Percentiles rank a stretch among this genome's conserved stretches.
Conservation (phyloP, 2,797 vertebrate genomes). For the Limnodromus scolopaceus region DNA sequence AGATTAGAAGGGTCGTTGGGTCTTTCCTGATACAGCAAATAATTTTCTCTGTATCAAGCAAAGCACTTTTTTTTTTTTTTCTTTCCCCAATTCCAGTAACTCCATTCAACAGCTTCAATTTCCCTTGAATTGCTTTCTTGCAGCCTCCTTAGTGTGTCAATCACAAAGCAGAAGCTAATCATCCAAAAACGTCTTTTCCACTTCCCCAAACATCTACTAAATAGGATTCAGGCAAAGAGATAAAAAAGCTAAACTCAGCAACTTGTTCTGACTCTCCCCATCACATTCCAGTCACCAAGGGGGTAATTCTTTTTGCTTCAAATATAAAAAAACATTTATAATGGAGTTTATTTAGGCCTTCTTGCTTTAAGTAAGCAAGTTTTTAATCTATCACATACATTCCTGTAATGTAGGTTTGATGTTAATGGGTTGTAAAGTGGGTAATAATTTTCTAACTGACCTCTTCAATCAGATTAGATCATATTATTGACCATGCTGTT, state of each 20-base stretch:
- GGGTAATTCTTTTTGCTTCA: constrained; percentile 60
- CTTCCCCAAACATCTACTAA: constrained; percentile 9
- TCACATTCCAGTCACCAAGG: constrained; percentile 31
- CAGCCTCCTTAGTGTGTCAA: constrained; percentile 35
- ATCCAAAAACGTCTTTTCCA: constrained; percentile 32
- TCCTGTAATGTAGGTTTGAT: constrained; percentile 78
- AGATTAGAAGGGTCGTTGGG: constrained; percentile 57
- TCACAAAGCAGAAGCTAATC: constrained; percentile 43
- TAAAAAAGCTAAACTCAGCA: constrained; percentile 66
- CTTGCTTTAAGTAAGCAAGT: constrained; percentile 80
- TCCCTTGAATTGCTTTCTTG: constrained; percentile 33
- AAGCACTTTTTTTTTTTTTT: neutral
- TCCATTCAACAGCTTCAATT: constrained; percentile 56
- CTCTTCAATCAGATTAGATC: constrained; percentile 81
- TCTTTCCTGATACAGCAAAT: constrained; percentile 60
- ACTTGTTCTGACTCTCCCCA: constrained; percentile 10
- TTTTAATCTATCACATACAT: constrained; percentile 78
- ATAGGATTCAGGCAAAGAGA: constrained; percentile 5
- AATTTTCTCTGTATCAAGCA: neutral
- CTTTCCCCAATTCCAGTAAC: constrained; percentile 43
- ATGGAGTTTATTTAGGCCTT: constrained; percentile 74
- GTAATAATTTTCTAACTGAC: constrained; percentile 81
- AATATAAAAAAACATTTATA: constrained; percentile 49
- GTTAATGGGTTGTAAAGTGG: constrained; percentile 83
- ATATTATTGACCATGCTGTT: constrained; percentile 81